phyloP scores from a whole-genome alignment of 2,888 invertebrate species.

The Lasioglossum pauxillum region DNA sequence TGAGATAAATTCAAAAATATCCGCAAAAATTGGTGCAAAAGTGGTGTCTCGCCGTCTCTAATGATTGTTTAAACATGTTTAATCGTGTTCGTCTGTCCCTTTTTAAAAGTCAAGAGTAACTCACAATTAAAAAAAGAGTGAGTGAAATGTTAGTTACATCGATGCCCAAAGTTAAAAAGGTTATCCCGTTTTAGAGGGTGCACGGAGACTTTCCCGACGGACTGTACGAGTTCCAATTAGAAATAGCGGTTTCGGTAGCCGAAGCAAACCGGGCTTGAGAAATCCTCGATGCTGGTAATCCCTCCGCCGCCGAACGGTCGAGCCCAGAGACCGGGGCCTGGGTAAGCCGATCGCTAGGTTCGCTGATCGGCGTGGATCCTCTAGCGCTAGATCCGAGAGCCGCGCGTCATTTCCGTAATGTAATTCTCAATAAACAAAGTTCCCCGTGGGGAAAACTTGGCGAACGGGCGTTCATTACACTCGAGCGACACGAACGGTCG shows the following conservation, averaged over 20 bases:
- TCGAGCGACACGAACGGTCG: constrained; percentile 35
- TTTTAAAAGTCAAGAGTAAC: not conserved
- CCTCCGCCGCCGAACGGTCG: constrained; percentile 15
- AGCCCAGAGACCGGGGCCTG: not conserved
- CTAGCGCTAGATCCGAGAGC: constrained; percentile 9
- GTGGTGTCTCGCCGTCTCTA: too few species aligned
- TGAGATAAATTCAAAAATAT: too few species aligned
- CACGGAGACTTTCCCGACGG: not conserved
- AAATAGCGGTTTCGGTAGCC: not conserved
- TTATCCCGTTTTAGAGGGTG: not conserved
- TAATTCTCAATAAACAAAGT: constrained; percentile 53
- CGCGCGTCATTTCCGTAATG: constrained; percentile 57
- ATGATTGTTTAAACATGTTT: too few species aligned
- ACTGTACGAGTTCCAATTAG: constrained; percentile 4
- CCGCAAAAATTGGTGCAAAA: too few species aligned
- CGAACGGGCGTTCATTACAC: constrained; percentile 34
- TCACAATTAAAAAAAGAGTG: not conserved
- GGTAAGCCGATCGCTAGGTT: constrained; percentile 19
- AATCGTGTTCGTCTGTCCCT: too few species aligned
- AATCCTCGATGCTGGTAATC: constrained; percentile 20
- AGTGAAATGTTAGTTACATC: not conserved
- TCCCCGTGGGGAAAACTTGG: constrained; percentile 39
- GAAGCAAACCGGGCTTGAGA: not conserved
- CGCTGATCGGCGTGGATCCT: constrained; percentile 14
- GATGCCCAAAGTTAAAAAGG: too few species aligned